Evolutionary conservation across 1,140 invertebrate species (phyloP).

Genomic region (Drosophila paulistorum): DNA sequence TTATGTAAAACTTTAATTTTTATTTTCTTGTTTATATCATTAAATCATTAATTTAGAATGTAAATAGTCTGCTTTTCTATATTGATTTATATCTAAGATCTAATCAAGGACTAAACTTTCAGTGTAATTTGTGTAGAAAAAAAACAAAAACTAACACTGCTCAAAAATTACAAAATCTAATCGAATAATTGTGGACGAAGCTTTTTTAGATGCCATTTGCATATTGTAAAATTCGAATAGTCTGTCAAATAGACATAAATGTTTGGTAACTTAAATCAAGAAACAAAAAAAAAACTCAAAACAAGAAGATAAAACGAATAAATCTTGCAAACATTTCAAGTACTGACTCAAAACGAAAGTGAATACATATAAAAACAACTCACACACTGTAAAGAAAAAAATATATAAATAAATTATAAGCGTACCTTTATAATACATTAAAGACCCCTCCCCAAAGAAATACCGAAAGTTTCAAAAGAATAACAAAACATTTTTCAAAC

Average conservation of each 20-base stretch:
- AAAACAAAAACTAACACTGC: slow-evolving; percentile 44
- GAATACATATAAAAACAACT: background rate
- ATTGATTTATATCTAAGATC: slow-evolving; percentile 39
- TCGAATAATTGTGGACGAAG: slow-evolving; percentile 43
- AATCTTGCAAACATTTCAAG: slow-evolving; percentile 59
- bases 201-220: slow-evolving; percentile 67
- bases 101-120: slow-evolving; percentile 35
- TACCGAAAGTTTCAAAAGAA: slow-evolving; percentile 1
- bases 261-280: slow-evolving; percentile 34
- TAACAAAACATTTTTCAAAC: slow-evolving; percentile 24
- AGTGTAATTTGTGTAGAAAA: slow-evolving; percentile 35
- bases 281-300: slow-evolving; percentile 15
- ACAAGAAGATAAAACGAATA: slow-evolving; percentile 33
- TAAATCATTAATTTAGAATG: slow-evolving; percentile 39
- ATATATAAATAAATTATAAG: slow-evolving; percentile 1
- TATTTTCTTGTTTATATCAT: slow-evolving; percentile 9
- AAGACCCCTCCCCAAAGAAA: background rate
- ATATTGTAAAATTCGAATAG: slow-evolving; percentile 66
- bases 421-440: slow-evolving; percentile 11
- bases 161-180: slow-evolving; percentile 38
- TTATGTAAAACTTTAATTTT: slow-evolving; percentile 26
- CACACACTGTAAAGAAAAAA: slow-evolving; percentile 4
- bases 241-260: slow-evolving; percentile 40
- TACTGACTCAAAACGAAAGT: slow-evolving; percentile 58
- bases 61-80: slow-evolving; percentile 57